A percentile compares a stretch with the other conserved stretches of the same genome.
phyloP scores from a whole-genome alignment of 2,113 vertebrate genomes.

The Dinomys branickii region DNA sequence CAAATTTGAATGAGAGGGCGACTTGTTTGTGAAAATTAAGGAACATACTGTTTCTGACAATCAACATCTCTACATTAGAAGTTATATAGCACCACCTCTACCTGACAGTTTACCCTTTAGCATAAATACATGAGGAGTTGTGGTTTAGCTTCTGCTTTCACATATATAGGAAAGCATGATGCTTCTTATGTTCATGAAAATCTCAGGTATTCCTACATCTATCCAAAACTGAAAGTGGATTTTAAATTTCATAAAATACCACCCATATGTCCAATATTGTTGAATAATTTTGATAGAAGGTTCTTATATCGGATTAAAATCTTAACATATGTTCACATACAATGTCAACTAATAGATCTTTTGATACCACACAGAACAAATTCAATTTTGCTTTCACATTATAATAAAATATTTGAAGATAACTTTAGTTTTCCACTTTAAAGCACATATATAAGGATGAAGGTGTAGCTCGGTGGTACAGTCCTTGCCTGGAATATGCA shows the following conservation, averaged over 20 bases:
- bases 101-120: neutral
- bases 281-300: conserved; percentile 4
- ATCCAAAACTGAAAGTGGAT: neutral
- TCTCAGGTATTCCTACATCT: neutral
- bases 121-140: neutral
- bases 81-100: neutral
- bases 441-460: neutral
- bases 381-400: neutral
- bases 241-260: conserved; percentile 7
- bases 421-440: conserved; percentile 12
- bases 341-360: conserved; percentile 14
- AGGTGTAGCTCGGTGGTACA: neutral
- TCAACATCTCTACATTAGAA: conserved; percentile 16
- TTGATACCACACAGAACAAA: neutral
- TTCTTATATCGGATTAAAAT: conserved; percentile 11
- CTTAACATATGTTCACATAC: neutral
- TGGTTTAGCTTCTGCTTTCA: neutral
- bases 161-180: neutral
- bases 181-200: neutral
- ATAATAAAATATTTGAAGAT: conserved; percentile 29
- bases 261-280: neutral
- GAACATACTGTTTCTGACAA: neutral
- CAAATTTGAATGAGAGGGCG: neutral
- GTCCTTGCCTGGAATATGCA: neutral
- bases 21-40: conserved; percentile 15